Conservation (phyloP, 2,113 vertebrate species). For the human region DNA sequence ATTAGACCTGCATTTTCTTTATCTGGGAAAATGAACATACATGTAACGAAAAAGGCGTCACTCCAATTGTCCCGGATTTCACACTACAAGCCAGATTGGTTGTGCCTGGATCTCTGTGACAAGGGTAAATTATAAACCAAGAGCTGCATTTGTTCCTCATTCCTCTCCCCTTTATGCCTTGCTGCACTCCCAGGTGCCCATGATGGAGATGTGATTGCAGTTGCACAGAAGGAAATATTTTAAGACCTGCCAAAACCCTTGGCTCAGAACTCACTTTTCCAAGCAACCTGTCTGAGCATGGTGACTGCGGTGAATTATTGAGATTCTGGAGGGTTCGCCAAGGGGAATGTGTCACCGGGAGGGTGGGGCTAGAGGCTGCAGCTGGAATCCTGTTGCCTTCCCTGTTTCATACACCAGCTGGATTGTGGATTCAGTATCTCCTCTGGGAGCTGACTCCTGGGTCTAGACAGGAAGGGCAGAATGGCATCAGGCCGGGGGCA, state of each 20-base stretch:
- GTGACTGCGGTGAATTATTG: slow-evolving; percentile 68
- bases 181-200: slow-evolving; percentile 56
- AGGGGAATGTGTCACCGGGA: neutral
- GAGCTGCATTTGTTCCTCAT: neutral
- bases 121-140: slow-evolving; percentile 43
- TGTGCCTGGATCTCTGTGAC: neutral
- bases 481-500: neutral
- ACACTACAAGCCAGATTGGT: neutral
- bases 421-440: neutral
- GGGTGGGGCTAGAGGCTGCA: neutral
- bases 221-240: slow-evolving; percentile 76
- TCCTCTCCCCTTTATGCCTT: slow-evolving; percentile 14
- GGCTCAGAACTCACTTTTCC: slow-evolving; percentile 73
- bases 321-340: slow-evolving; percentile 49
- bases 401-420: neutral
- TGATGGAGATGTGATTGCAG: slow-evolving; percentile 69
- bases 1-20: neutral
- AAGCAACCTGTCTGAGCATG: slow-evolving; percentile 65
- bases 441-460: neutral
- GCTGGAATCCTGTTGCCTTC: neutral
- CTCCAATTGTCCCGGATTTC: neutral
- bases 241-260: slow-evolving; percentile 75
- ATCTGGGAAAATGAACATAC: slow-evolving; percentile 33
- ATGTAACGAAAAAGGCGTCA: neutral
- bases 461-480: neutral